These are phyloP conservation scores for Himalopsyche japonica DNA, from an alignment of 2,888 invertebrate genomes.

Conservation along the genomic window DNA sequence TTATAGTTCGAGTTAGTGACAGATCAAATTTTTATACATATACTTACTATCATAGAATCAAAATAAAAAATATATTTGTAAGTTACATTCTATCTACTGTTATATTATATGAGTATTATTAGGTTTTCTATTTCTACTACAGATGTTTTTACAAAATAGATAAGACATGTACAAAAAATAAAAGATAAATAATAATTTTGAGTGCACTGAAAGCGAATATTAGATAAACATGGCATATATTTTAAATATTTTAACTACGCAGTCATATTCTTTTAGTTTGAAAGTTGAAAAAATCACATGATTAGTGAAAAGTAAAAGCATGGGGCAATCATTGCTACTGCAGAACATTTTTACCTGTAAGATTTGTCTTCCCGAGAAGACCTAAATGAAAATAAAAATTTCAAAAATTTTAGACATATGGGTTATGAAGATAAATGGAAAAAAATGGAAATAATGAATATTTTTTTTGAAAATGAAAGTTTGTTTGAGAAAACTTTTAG, in stretches of 20 bases:
- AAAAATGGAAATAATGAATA: too few species aligned
- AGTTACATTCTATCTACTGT: too few species aligned
- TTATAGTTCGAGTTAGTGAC: too few species aligned
- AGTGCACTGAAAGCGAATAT: background rate
- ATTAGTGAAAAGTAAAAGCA: conserved; percentile 16
- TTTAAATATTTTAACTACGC: background rate
- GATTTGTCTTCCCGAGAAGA: conserved; percentile 64
- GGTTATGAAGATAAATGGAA: background rate
- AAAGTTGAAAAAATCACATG: background rate
- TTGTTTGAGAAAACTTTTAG: too few species aligned
- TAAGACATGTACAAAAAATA: background rate
- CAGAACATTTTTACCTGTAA: conserved; percentile 55
- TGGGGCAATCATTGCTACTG: conserved; percentile 16
- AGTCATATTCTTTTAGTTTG: background rate
- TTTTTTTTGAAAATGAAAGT: too few species aligned
- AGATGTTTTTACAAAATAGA: background rate
- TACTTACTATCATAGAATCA: too few species aligned
- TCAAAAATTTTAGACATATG: conserved; percentile 7
- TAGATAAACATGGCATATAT: background rate
- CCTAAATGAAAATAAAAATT: conserved; percentile 48
- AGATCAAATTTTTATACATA: too few species aligned
- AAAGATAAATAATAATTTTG: background rate
- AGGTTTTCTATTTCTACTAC: background rate
- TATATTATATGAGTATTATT: background rate
- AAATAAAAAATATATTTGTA: too few species aligned